phyloP scores from a whole-genome alignment of 37 sponge, comb jelly and placozoan species.

The Diacarnus erythraeanus region DNA sequence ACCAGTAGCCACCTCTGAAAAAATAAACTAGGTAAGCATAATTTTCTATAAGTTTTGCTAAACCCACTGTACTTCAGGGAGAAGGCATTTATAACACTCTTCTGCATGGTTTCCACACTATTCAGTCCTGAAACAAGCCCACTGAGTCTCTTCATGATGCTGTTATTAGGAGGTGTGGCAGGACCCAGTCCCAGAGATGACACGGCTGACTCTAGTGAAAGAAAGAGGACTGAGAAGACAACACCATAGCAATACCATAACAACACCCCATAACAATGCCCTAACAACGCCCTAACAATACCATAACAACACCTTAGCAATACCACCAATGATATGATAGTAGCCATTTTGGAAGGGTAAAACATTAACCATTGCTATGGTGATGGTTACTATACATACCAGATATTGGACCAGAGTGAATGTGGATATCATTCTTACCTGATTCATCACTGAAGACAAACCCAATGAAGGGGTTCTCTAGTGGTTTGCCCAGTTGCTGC shows the following conservation, averaged over 20 bases:
- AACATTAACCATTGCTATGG: too few relatives aligned
- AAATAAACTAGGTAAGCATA: too few relatives aligned
- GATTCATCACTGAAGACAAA: slow-evolving; percentile 78
- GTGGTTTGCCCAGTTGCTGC: slow-evolving; percentile 70
- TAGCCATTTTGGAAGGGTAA: too few relatives aligned
- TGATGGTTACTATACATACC: too few relatives aligned
- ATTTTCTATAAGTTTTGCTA: too few relatives aligned
- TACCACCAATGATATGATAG: too few relatives aligned
- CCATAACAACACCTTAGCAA: slow-evolving; percentile 11
- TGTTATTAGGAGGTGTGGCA: neutral
- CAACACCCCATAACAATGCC: neutral
- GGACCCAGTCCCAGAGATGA: neutral
- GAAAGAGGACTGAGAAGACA: neutral
- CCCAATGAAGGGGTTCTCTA: slow-evolving; percentile 89
- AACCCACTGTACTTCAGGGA: slow-evolving; percentile 87
- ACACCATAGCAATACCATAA: neutral
- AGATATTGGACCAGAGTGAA: too few relatives aligned
- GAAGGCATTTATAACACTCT: slow-evolving; percentile 78
- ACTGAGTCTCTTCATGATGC: neutral
- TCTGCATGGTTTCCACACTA: slow-evolving; percentile 73
- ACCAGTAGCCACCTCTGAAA: slow-evolving; percentile 72
- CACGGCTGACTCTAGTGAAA: neutral
- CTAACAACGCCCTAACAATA: neutral
- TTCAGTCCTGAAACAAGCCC: slow-evolving; percentile 34
- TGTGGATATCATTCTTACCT: too few relatives aligned